Percentiles rank a stretch among this genome's conserved stretches.
Conservation (phyloP, 2,888 invertebrate species). For the Dorcus parallelipipedus region DNA sequence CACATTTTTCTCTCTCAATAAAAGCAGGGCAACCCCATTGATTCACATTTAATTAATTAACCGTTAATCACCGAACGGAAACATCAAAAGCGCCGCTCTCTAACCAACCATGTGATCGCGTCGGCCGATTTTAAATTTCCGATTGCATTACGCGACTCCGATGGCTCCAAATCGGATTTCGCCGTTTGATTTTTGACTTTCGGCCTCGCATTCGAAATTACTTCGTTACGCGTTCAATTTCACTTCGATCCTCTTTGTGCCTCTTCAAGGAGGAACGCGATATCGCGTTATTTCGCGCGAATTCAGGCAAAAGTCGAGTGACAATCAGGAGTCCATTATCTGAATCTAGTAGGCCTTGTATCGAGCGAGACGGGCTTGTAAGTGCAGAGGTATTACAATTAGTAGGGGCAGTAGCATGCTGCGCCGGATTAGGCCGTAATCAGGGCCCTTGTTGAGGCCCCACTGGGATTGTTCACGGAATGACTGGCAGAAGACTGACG, state of each 20-base stretch:
- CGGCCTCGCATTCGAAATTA: constrained; percentile 23
- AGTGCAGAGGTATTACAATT: constrained; percentile 46
- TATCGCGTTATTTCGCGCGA: too few species aligned
- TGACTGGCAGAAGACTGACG: constrained; percentile 28
- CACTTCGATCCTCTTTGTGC: background rate
- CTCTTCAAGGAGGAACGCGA: too few species aligned
- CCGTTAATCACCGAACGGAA: constrained; percentile 25
- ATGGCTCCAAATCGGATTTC: constrained; percentile 34
- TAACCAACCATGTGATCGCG: constrained; percentile 39
- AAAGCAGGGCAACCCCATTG: too few species aligned
- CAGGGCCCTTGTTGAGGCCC: constrained; percentile 28
- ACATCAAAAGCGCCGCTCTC: constrained; percentile 30
- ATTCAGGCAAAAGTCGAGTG: background rate
- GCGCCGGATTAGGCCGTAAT: constrained; percentile 44
- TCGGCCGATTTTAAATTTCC: constrained; percentile 31
- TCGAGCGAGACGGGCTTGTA: constrained; percentile 9
- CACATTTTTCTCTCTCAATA: too few species aligned
- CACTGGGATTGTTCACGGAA: constrained; percentile 25
- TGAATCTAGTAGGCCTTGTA: constrained; percentile 1
- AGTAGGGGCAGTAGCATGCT: constrained; percentile 49
- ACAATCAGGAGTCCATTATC: constrained; percentile 6
- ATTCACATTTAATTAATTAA: too few species aligned
- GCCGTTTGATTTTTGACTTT: constrained; percentile 37
- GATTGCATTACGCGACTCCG: constrained; percentile 26
- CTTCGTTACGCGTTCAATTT: constrained; percentile 4